phyloP scores from a whole-genome alignment of 2,888 invertebrate genomes.

The Baronia brevicornis region DNA sequence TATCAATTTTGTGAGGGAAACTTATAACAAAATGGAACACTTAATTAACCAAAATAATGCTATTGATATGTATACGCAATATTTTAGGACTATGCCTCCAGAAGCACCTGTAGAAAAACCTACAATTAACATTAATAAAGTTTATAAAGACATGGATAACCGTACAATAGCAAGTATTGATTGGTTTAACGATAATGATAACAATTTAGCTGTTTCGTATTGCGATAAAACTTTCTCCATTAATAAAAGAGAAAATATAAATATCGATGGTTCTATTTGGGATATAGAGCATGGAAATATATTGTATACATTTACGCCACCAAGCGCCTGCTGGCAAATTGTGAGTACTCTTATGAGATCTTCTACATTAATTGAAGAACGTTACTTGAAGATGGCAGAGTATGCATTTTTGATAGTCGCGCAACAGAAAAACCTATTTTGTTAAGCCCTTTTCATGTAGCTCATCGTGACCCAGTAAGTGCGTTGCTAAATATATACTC shows the following conservation, averaged over 20 bases:
- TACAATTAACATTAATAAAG: constrained; percentile 73
- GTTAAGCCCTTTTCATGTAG: constrained; percentile 63
- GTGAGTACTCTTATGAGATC: constrained; percentile 34
- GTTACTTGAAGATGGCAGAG: constrained; percentile 44
- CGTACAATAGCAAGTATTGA: constrained; percentile 72
- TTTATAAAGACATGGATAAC: constrained; percentile 73
- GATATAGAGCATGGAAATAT: constrained; percentile 59
- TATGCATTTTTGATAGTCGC: constrained; percentile 82
- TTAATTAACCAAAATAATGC: constrained; percentile 83
- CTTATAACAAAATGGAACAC: constrained; percentile 72
- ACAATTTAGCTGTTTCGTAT: constrained; percentile 78
- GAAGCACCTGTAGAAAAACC: constrained; percentile 62
- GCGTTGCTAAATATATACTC: constrained; percentile 72
- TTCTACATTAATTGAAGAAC: constrained; percentile 34
- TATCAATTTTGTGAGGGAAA: constrained; percentile 74
- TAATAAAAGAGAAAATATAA: constrained; percentile 21
- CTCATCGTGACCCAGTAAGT: constrained; percentile 68
- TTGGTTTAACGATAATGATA: constrained; percentile 79
- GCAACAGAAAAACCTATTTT: constrained; percentile 82
- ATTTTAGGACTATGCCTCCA: constrained; percentile 74
- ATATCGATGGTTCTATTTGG: constrained; percentile 79
- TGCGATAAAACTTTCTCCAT: constrained; percentile 46
- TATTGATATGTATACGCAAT: constrained; percentile 84
- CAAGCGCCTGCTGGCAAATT: constrained; percentile 40
- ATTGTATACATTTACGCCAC: constrained; percentile 27